Evolutionary conservation across 1,140 invertebrate species (phyloP).

Genomic region (Papilio glaucus): DNA sequence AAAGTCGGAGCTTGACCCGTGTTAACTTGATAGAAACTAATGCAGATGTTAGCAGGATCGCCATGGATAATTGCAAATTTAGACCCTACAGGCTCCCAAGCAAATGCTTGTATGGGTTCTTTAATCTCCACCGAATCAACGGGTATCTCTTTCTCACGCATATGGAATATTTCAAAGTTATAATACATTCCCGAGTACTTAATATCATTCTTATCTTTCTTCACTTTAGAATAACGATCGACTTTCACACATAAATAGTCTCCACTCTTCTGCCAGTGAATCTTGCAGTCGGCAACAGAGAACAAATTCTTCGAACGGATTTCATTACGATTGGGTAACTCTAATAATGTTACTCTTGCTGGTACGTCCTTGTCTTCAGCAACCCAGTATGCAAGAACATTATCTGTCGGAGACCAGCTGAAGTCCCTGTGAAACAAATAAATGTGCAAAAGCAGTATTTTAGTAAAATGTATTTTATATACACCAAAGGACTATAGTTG

Average conservation of each 20-base stretch:
- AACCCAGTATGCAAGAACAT: conserved; percentile 99
- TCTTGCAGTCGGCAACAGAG: conserved; percentile 98
- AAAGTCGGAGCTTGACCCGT: conserved; percentile 93
- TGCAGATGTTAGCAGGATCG: conserved; percentile 93
- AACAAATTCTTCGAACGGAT: conserved; percentile 98
- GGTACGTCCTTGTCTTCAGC: conserved; percentile 97
- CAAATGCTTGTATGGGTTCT: conserved; percentile 96
- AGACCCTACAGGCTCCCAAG: conserved; percentile 98
- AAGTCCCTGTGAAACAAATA: conserved; percentile 88
- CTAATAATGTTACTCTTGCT: conserved; percentile 92
- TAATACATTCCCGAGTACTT: conserved; percentile 99
- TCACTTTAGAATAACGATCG: conserved; percentile 97
- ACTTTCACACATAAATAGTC: conserved; percentile 99
- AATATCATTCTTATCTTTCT: conserved; percentile 93
- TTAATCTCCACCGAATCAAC: conserved; percentile 98
- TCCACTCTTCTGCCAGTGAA: conserved; percentile 99
- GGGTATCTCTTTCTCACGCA: conserved; percentile 98
- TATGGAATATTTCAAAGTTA: conserved; percentile 99
- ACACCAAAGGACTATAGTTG: too few relatives aligned
- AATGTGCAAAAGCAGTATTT: neutral
- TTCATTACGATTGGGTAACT: conserved; percentile 94
- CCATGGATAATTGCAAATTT: conserved; percentile 99
- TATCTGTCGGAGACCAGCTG: conserved; percentile 98
- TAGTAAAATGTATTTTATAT: too few relatives aligned
- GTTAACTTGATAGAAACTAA: conserved; percentile 97